Conservation (phyloP, 2,888 invertebrate species). For the Diarsia brunnea region DNA sequence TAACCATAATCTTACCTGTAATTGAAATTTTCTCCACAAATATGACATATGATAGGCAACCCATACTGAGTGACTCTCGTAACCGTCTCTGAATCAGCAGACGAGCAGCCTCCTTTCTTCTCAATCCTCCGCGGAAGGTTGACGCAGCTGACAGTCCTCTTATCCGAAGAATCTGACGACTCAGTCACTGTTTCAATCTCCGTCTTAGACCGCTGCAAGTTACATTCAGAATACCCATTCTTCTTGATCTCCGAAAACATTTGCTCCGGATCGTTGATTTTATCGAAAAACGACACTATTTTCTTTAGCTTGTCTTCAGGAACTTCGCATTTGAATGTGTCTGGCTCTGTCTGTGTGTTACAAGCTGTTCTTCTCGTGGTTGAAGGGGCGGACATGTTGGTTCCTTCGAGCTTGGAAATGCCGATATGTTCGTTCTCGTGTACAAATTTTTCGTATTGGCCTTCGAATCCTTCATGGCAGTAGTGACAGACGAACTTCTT, state of each 20-base stretch:
- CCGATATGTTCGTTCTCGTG: constrained; percentile 87
- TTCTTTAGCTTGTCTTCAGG: constrained; percentile 85
- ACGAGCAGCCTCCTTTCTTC: constrained; percentile 54
- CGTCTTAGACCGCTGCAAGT: constrained; percentile 68
- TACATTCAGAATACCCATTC: constrained; percentile 73
- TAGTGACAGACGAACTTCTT: constrained; percentile 82
- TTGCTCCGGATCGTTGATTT: constrained; percentile 78
- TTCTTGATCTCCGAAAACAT: constrained; percentile 76
- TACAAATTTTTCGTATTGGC: constrained; percentile 75
- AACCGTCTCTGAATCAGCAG: constrained; percentile 66
- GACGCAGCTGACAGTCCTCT: constrained; percentile 74
- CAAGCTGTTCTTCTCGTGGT: constrained; percentile 71
- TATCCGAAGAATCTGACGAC: constrained; percentile 69
- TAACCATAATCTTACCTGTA: constrained; percentile 71
- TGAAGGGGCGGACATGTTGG: constrained; percentile 57
- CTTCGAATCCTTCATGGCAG: constrained; percentile 85
- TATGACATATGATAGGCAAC: constrained; percentile 72
- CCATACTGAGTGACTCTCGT: constrained; percentile 57
- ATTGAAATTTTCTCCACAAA: constrained; percentile 81
- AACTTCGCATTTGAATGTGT: constrained; percentile 68
- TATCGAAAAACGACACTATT: constrained; percentile 86
- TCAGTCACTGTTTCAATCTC: constrained; percentile 61
- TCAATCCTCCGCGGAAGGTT: constrained; percentile 67
- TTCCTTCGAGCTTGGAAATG: constrained; percentile 72
- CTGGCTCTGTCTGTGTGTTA: constrained; percentile 82